phyloP scores from a whole-genome alignment of 2,888 invertebrate genomes.

The Aspidiotus destructor region DNA sequence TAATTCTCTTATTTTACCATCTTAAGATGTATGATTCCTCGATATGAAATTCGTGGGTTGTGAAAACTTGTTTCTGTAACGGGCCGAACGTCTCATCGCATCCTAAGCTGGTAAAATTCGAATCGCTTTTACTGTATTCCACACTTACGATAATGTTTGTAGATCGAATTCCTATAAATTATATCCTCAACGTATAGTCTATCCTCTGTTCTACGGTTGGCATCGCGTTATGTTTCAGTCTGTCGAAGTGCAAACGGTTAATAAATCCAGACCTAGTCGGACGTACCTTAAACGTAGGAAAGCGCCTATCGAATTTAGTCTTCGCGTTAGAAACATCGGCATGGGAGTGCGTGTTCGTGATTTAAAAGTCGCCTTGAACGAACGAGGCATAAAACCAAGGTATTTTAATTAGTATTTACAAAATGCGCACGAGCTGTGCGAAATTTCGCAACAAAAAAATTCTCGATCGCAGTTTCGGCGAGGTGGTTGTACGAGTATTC shows the following conservation, averaged over 20 bases:
- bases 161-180: background rate
- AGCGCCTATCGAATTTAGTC: constrained; percentile 38
- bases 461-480: background rate
- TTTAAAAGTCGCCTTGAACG: constrained; percentile 60
- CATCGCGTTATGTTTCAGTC: constrained; percentile 26
- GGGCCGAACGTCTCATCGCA: too few relatives aligned
- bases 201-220: constrained; percentile 11
- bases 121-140: too few relatives aligned
- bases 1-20: too few relatives aligned
- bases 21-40: too few relatives aligned
- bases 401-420: constrained; percentile 9
- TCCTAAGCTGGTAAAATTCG: too few relatives aligned
- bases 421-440: too few relatives aligned
- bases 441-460: background rate
- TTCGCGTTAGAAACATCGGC: constrained; percentile 60
- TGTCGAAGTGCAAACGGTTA: constrained; percentile 31
- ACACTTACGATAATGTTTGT: too few relatives aligned
- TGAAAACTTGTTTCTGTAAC: too few relatives aligned
- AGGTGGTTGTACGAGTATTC: too few relatives aligned
- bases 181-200: too few relatives aligned
- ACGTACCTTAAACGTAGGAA: constrained; percentile 27
- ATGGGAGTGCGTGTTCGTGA: constrained; percentile 62
- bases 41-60: too few relatives aligned
- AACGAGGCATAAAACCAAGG: constrained; percentile 61
- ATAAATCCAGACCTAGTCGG: constrained; percentile 26